phyloP scores from a whole-genome alignment of 2,888 invertebrate species.

The Pantelozetes paolii region DNA sequence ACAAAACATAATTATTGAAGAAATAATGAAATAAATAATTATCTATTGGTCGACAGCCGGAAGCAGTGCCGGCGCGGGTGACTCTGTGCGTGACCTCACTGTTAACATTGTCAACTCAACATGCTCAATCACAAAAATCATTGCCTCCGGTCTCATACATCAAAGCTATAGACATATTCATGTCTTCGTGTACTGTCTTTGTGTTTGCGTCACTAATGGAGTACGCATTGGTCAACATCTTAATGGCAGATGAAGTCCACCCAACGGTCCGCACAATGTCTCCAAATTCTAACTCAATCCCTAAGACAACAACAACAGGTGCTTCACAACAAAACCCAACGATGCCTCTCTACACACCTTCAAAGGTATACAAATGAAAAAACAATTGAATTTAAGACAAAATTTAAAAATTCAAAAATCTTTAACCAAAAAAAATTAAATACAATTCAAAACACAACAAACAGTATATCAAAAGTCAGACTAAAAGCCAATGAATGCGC shows the following conservation, averaged over 20 bases:
- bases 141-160: slow-evolving; percentile 87
- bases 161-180: slow-evolving; percentile 58
- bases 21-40: neutral
- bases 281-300: neutral
- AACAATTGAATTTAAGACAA: too few relatives aligned
- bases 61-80: slow-evolving; percentile 86
- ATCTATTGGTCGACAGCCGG: slow-evolving; percentile 60
- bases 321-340: neutral
- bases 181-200: slow-evolving; percentile 56
- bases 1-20: neutral
- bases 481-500: too few relatives aligned
- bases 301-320: neutral
- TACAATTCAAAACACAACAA: too few relatives aligned
- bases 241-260: slow-evolving; percentile 48
- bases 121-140: slow-evolving; percentile 88
- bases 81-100: slow-evolving; percentile 86
- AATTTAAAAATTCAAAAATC: too few relatives aligned
- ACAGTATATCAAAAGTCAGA: too few relatives aligned
- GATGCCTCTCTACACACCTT: slow-evolving; percentile 1
- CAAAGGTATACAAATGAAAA: neutral
- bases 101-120: slow-evolving; percentile 81
- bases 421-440: too few relatives aligned
- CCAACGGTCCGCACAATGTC: neutral
- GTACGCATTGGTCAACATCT: slow-evolving; percentile 55
- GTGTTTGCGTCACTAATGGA: slow-evolving; percentile 56